Base-by-base conservation (phyloP, 2,888 invertebrate genomes). In the Amiota communis region DNA sequence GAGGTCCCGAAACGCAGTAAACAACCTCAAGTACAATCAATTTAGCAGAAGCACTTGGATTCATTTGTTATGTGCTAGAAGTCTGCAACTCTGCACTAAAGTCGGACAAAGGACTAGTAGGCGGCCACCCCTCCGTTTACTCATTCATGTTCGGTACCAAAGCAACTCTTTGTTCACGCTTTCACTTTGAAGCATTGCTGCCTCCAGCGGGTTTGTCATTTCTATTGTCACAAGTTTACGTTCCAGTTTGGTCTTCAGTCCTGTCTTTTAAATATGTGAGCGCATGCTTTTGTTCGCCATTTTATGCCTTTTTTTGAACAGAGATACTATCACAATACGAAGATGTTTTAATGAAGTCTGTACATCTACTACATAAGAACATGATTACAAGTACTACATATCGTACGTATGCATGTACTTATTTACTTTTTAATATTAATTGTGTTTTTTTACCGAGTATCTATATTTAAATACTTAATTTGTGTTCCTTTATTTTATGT, bases 21-120 rank as follows among this genome's bases (percentile, higher is more conserved):
- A 11, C 59, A 23, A 12, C 67, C 72, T 74, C 75, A 76, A 78
- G 74, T 74, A 75, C 77, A 78, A 77, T 78, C 77, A 78, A 78
- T 78, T 76, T 78, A 75, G 78, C 77, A 76, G 75, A 76, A 78
- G 76, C 75, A 75, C 76, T 74, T 75, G 73, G 56, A 76, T 61
- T 71, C 74, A 74, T 77, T 75, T 59, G 15, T 12, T 59, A 36
- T 36, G 6, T 11, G 59, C 59, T 59, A 15, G 59, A 59, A n/a
- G 59, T 23, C 59, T 59, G 11, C 13, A 23, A 23, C 59, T 15
- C n/a, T 56, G 56, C 56, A 36, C 56, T 56, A 15, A 15, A 56
- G 56, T n/a, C 56, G n/a, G 56, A 13, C 56, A 56, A 56, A 56
- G 20, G 4, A 61, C 15, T n/a, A n/a, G 20, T 36, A 36, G 20